Percentiles rank a stretch among this genome's conserved stretches.
phyloP scores from a whole-genome alignment of 2,888 invertebrate genomes.

The Hirtodrosophila cameraria region DNA sequence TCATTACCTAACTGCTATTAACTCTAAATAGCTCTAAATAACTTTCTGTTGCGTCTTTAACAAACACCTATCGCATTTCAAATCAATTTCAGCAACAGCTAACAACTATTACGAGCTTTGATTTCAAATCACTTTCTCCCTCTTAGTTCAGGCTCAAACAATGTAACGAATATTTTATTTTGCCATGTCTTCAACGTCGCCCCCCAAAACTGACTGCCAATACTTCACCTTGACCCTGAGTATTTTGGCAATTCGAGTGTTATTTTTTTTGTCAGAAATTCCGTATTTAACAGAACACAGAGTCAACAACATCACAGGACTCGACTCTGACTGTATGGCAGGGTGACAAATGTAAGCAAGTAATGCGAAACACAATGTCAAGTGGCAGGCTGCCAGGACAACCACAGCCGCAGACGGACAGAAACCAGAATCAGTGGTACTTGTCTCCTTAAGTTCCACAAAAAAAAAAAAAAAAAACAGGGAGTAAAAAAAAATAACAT shows the following conservation, averaged over 20 bases:
- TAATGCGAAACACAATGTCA: slow-evolving; percentile 51
- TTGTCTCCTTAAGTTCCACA: slow-evolving; percentile 8
- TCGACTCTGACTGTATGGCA: slow-evolving; percentile 3
- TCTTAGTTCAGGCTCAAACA: slow-evolving; percentile 21
- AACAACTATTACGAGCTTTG: slow-evolving; percentile 7
- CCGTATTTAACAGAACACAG: slow-evolving; percentile 14
- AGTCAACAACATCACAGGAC: slow-evolving; percentile 1
- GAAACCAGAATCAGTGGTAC: slow-evolving; percentile 7
- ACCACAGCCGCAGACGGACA: slow-evolving; percentile 15
- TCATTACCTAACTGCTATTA: too few relatives aligned
- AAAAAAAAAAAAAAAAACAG: neutral
- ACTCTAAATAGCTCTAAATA: too few relatives aligned
- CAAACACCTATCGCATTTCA: neutral
- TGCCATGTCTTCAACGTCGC: neutral
- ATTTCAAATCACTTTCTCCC: slow-evolving; percentile 1
- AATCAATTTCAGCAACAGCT: neutral
- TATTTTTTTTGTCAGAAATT: slow-evolving; percentile 30
- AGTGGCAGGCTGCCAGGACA: slow-evolving; percentile 39
- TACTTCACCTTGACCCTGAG: slow-evolving; percentile 59
- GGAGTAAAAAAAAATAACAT: neutral
- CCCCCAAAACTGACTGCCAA: slow-evolving; percentile 9
- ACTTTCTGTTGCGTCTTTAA: too few relatives aligned
- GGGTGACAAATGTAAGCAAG: slow-evolving; percentile 49
- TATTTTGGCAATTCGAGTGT: slow-evolving; percentile 41
- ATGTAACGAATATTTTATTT: slow-evolving; percentile 5